Evolutionary conservation across 2,888 invertebrate genomes (phyloP), one percentile per base, ranked within the genome.

Genomic region (Marasmarcha lunaedactyla): DNA sequence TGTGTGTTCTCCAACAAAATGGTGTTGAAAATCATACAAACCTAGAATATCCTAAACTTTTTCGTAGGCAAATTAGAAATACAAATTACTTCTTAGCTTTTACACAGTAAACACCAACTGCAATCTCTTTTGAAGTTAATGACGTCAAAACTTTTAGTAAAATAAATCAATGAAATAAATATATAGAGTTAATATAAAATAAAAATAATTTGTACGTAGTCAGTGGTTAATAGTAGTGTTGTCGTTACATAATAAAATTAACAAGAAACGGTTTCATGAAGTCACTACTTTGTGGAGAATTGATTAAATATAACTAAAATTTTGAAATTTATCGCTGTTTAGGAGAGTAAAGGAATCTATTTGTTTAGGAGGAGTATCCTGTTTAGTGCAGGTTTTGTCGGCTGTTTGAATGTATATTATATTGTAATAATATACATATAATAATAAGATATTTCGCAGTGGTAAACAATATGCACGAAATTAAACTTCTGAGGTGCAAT

Each of bases 221-320:
- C 77, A 63, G 63, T 73, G 76, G 76, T 78, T 79, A 63, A 66
- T 63, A 65, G 73, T 81, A 81, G 79, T 72, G 64, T 70, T 68
- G 69, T 76, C 67, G 70, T 78, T 79, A 76, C 70, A 68, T 71
- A 60, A 63, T 60, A 45, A 50, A 57, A 50, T 53, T 60, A 59
- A 62, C 68, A 68, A 57, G 49, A 65, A 49, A 55, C 50, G 52
- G 46, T 56, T 48, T 44, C 40, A 50, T 65, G 62, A 64, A 20
- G 65, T 30, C 30, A 66, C 54, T 59, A 65, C 59, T 61, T 66
- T 57, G 61, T 58, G 49, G 57, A 61, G 56, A 61, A 42, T 59
- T 57, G 48, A 58, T 56, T 12, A 13, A 5, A 14, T 5, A 20
- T 5, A 20, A 20, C 4, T 14, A 7, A 14, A 12, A 14, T 13